Conservation (phyloP, 2,113 vertebrate species). For the Mormyrus lacerda region DNA sequence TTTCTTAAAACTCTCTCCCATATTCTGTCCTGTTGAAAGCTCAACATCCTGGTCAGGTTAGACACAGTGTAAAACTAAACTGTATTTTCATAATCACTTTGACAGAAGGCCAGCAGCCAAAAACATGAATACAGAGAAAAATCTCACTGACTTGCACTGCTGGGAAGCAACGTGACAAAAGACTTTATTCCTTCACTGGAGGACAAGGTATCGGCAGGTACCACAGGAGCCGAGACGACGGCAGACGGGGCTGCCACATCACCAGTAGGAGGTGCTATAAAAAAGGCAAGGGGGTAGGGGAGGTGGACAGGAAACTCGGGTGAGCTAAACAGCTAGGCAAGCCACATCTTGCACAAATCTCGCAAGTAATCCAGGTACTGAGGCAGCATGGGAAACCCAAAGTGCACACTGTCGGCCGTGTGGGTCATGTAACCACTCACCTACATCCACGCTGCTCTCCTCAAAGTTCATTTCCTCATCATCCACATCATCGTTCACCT, state of each 20-base stretch:
- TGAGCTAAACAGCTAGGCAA: neutral
- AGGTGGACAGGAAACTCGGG: neutral
- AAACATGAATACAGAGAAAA: neutral
- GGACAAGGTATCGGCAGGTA: conserved; percentile 32
- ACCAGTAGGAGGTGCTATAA: neutral
- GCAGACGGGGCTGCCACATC: conserved; percentile 10
- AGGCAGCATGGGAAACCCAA: neutral
- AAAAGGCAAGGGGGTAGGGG: neutral
- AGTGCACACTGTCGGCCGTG: neutral
- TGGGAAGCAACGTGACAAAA: conserved; percentile 55
- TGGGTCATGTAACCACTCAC: neutral
- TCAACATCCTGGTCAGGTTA: neutral
- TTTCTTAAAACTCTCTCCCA: neutral
- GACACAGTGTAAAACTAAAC: neutral
- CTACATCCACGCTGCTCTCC: conserved; percentile 29
- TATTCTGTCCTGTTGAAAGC: neutral
- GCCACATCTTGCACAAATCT: neutral
- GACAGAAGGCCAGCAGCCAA: neutral
- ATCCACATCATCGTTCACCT: conserved; percentile 54
- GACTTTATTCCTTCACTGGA: conserved; percentile 44
- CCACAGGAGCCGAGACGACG: conserved; percentile 39
- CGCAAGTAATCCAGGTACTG: neutral
- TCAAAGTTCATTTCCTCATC: conserved; percentile 65
- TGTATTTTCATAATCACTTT: neutral
- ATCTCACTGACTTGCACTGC: conserved; percentile 50